Percentiles rank a stretch among this genome's conserved stretches.
Evolutionary conservation across 2,113 vertebrate species (phyloP).

Genomic region (Ia io): DNA sequence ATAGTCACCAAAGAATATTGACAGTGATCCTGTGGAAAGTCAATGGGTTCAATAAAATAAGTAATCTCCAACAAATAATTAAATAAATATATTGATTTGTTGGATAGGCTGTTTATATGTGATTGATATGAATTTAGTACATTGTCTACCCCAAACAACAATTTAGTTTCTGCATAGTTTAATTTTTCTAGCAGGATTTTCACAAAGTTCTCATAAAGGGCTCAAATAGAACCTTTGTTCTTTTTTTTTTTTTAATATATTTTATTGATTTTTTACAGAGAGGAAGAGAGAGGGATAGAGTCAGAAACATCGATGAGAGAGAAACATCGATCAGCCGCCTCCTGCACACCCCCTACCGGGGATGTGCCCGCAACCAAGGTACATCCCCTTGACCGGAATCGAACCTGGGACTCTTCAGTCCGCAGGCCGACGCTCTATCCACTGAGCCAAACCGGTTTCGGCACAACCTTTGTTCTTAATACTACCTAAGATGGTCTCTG

Average conservation of each 20-base stretch:
- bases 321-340: too few species aligned
- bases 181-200: not conserved
- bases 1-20: not conserved
- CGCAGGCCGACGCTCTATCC: too few species aligned
- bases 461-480: not conserved
- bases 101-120: not conserved
- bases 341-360: too few species aligned
- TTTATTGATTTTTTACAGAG: too few species aligned
- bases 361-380: too few species aligned
- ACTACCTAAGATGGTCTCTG: not conserved
- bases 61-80: not conserved
- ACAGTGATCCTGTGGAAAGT: not conserved
- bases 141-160: not conserved
- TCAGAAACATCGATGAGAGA: too few species aligned
- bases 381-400: too few species aligned
- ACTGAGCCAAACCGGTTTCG: too few species aligned
- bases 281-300: too few species aligned
- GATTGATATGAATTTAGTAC: not conserved
- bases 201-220: not conserved
- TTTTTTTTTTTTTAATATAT: too few species aligned
- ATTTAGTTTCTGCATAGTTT: not conserved
- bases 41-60: not conserved
- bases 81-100: not conserved
- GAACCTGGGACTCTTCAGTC: too few species aligned
- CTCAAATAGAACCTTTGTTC: not conserved